These are phyloP conservation scores for Dendrolimus punctatus DNA, from an alignment of 1,140 invertebrate genomes.

Conservation along the genomic window DNA sequence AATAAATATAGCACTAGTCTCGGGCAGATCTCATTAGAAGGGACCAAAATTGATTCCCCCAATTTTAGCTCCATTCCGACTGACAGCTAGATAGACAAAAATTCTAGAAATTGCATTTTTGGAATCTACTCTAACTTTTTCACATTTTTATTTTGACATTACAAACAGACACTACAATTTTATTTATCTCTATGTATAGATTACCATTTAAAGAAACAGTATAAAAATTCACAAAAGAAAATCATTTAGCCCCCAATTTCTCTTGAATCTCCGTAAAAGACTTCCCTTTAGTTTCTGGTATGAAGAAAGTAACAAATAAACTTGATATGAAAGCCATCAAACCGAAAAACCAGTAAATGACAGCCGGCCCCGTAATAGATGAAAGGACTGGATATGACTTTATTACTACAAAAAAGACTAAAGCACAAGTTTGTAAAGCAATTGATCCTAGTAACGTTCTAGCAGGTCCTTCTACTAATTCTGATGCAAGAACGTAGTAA, in stretches of 20 bases:
- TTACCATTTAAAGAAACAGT: no score
- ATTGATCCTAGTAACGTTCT: slow-evolving; percentile 18
- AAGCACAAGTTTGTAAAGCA: slow-evolving; percentile 55
- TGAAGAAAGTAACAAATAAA: slow-evolving; percentile 67
- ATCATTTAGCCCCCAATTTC: slow-evolving; percentile 20
- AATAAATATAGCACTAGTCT: no score
- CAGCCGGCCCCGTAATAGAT: slow-evolving; percentile 64
- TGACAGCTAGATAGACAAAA: no score
- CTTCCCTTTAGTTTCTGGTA: slow-evolving; percentile 76
- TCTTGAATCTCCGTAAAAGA: slow-evolving; percentile 72
- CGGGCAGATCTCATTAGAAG: no score
- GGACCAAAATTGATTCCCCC: no score
- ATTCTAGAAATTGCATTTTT: no score
- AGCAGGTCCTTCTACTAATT: slow-evolving; percentile 20
- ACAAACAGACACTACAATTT: slow-evolving; percentile 1
- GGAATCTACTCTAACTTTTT: no score
- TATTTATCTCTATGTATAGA: no score
- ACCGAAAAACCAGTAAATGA: slow-evolving; percentile 76
- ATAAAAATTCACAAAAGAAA: not conserved
- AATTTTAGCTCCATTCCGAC: no score
- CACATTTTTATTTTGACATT: no score
- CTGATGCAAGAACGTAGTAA: slow-evolving; percentile 17
- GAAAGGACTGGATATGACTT: slow-evolving; percentile 71
- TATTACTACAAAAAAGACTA: slow-evolving; percentile 75
- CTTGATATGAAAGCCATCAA: slow-evolving; percentile 69